A percentile compares a stretch with the other conserved stretches of the same genome.
Evolutionary conservation across 2,113 vertebrate species (phyloP).

Genomic region (Myotis brandtii): DNA sequence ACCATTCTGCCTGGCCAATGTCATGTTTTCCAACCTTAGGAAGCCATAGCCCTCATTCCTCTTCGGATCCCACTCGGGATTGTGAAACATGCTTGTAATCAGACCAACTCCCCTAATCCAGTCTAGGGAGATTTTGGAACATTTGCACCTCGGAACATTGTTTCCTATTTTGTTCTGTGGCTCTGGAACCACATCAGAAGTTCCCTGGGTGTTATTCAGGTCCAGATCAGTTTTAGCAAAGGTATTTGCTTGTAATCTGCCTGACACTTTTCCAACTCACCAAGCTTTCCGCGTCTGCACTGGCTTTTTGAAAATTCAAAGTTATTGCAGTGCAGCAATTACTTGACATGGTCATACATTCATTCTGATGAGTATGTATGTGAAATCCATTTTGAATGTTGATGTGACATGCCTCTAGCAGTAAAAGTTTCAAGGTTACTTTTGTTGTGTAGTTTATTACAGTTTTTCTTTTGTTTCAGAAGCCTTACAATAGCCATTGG

Average conservation of each 20-base stretch:
- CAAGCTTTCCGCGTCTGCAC: constrained; percentile 26
- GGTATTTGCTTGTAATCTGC: constrained; percentile 71
- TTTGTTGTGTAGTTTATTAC: neutral
- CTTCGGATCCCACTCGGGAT: neutral
- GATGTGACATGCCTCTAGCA: constrained; percentile 9
- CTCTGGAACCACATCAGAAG: constrained; percentile 75
- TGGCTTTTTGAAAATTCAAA: constrained; percentile 63
- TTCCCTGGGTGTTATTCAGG: constrained; percentile 63
- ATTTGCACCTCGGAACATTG: constrained; percentile 56
- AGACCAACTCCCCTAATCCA: constrained; percentile 15
- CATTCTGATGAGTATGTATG: constrained; percentile 4
- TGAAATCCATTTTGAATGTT: constrained; percentile 26
- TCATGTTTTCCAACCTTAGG: neutral
- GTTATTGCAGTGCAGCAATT: constrained; percentile 34
- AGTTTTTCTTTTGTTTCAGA: constrained; percentile 6
- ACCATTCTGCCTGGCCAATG: neutral
- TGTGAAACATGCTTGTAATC: neutral
- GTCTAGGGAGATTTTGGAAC: constrained; percentile 58
- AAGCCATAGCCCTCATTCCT: neutral
- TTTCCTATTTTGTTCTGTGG: constrained; percentile 77
- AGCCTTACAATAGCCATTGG: neutral
- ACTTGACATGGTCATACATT: neutral
- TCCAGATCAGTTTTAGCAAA: constrained; percentile 70
- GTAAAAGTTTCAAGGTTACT: neutral
- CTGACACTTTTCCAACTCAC: constrained; percentile 49